These are phyloP conservation scores for Trematomus loennbergii DNA, from an alignment of 2,113 vertebrate genomes.

Conservation along the genomic window DNA sequence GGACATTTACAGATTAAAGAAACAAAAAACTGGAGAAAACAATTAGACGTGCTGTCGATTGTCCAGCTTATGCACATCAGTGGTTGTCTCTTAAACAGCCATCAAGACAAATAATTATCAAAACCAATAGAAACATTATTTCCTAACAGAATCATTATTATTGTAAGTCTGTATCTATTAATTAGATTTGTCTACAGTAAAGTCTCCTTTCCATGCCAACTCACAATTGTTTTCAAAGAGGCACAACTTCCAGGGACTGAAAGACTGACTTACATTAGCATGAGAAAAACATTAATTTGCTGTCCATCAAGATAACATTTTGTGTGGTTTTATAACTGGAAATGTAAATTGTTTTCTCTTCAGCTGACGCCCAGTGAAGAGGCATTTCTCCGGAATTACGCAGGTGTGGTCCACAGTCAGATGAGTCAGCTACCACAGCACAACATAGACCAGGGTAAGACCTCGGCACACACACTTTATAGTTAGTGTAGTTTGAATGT, in stretches of 20 bases:
- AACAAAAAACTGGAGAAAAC: too few species aligned
- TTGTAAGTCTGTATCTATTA: not conserved
- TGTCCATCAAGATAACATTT: not conserved
- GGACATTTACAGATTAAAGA: not conserved
- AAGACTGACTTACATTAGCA: not conserved
- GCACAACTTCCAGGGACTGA: not conserved
- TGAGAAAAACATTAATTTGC: not conserved
- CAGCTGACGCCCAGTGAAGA: constrained; percentile 97
- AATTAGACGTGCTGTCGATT: too few species aligned
- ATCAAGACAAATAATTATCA: too few species aligned
- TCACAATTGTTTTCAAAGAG: not conserved
- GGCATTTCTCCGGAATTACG: constrained; percentile 95
- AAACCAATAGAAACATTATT: not conserved
- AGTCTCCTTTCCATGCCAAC: not conserved
- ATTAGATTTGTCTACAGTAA: not conserved
- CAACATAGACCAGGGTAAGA: constrained; percentile 97
- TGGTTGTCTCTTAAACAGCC: too few species aligned
- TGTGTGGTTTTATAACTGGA: not conserved
- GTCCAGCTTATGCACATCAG: not conserved
- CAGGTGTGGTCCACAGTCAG: constrained; percentile 96
- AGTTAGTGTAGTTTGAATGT: too few species aligned
- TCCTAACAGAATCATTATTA: not conserved
- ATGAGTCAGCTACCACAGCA: constrained; percentile 98
- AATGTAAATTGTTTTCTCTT: not conserved
- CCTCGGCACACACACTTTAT: not conserved